Evolutionary conservation across 1,140 invertebrate species (phyloP).

Genomic region (Ruditapes philippinarum): DNA sequence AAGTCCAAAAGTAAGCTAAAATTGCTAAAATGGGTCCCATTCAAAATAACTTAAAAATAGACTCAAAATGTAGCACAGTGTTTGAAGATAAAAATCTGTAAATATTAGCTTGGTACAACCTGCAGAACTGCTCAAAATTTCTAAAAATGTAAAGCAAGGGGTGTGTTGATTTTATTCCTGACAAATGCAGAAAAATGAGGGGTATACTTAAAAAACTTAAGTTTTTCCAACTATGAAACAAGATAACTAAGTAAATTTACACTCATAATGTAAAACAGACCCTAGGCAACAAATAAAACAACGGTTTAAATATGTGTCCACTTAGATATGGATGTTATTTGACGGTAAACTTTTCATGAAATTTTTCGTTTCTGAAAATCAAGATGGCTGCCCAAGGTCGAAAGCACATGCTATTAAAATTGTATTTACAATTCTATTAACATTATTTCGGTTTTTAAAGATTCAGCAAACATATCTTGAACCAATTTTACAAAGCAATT

Average conservation of each 20-base stretch:
- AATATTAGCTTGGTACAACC: slow-evolving; percentile 48
- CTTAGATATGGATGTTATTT: background rate
- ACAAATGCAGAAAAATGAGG: background rate
- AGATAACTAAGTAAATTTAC: background rate
- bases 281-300: background rate
- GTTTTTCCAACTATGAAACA: background rate
- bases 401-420: background rate
- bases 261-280: background rate
- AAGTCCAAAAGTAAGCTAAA: slow-evolving; percentile 55
- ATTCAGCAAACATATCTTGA: background rate
- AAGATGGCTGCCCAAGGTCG: slow-evolving; percentile 66
- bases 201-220: slow-evolving; percentile 25
- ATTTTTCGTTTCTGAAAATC: slow-evolving; percentile 12
- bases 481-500: background rate
- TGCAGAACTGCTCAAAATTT: background rate
- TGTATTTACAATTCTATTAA: too few relatives aligned
- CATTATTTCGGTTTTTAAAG: too few relatives aligned
- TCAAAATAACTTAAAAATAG: slow-evolving; percentile 33
- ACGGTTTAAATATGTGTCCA: background rate
- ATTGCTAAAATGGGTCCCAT: slow-evolving; percentile 64
- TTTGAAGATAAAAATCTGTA: background rate
- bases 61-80: background rate
- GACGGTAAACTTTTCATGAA: background rate
- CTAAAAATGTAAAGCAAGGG: background rate
- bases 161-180: background rate